Percentiles rank a stretch among this genome's conserved stretches.
Evolutionary conservation across 1,140 invertebrate genomes (phyloP).

Genomic region (Ostrea edulis): DNA sequence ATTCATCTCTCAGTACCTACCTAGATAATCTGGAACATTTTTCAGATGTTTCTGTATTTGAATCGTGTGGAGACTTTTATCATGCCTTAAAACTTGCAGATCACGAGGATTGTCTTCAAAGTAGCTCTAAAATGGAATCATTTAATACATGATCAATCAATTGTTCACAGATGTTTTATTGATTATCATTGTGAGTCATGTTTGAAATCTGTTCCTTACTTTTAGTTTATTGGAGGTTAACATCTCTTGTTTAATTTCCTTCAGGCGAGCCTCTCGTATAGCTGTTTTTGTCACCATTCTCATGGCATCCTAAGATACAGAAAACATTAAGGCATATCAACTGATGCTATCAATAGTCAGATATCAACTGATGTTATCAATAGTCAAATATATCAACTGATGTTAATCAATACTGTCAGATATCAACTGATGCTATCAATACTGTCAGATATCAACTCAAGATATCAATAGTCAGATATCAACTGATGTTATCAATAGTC

Average conservation of each 20-base stretch:
- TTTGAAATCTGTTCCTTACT: slow-evolving; percentile 78
- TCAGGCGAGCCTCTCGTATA: slow-evolving; percentile 93
- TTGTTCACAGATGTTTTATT: background rate
- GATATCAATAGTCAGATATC: too few species aligned
- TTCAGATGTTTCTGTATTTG: slow-evolving; percentile 91
- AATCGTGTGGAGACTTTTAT: slow-evolving; percentile 93
- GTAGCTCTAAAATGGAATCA: slow-evolving; percentile 84
- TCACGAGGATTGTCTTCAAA: slow-evolving; percentile 97
- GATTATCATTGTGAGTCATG: too few species aligned
- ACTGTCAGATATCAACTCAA: too few species aligned
- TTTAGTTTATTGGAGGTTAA: slow-evolving; percentile 96
- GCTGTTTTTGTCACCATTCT: slow-evolving; percentile 94
- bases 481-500: too few species aligned
- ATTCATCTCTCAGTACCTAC: slow-evolving; percentile 59
- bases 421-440: too few species aligned
- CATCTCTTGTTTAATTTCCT: slow-evolving; percentile 97
- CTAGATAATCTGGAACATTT: slow-evolving; percentile 96
- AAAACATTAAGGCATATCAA: background rate
- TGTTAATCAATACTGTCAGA: too few species aligned
- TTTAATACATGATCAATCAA: background rate
- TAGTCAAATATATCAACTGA: too few species aligned
- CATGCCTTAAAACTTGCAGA: slow-evolving; percentile 92
- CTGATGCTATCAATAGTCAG: too few species aligned
- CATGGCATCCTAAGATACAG: slow-evolving; percentile 88
- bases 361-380: too few species aligned